A percentile compares a stretch with the other conserved stretches of the same genome.
Conservation (phyloP, 2,797 vertebrate genomes). For the Leuciscus waleckii region DNA sequence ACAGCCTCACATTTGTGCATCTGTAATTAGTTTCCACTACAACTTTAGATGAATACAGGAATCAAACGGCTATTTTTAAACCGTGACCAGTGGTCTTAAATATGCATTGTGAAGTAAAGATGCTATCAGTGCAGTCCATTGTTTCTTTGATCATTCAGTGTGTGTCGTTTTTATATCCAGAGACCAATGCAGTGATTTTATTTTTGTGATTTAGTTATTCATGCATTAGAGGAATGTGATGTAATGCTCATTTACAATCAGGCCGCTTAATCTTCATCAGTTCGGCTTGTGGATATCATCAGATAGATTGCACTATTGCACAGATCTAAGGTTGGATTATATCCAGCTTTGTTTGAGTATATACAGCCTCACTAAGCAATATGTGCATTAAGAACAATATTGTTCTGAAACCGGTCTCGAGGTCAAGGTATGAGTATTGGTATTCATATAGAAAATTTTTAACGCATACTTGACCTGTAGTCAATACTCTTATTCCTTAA, state of each 20-base stretch:
- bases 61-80: background rate
- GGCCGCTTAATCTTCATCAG: background rate
- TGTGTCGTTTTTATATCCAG: background rate
- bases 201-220: too few relatives aligned
- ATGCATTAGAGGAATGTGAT: background rate
- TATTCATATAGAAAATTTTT: too few relatives aligned
- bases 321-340: too few relatives aligned
- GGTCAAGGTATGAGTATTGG: too few relatives aligned
- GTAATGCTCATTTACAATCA: background rate
- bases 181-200: background rate
- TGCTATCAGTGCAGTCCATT: background rate
- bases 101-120: background rate
- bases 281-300: background rate
- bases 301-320: too few relatives aligned
- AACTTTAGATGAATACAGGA: slow-evolving; percentile 31
- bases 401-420: too few relatives aligned
- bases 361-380: background rate
- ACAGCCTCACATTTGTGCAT: slow-evolving; percentile 29
- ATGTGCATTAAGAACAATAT: background rate
- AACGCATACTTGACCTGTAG: too few relatives aligned
- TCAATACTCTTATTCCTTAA: too few relatives aligned
- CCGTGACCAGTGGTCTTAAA: slow-evolving; percentile 16
- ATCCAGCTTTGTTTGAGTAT: too few relatives aligned
- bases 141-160: background rate
- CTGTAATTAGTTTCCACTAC: slow-evolving; percentile 53